Evolutionary conservation across 2,113 vertebrate genomes (phyloP), one percentile per base, ranked within the genome.

Genomic region (Taxidea taxus): DNA sequence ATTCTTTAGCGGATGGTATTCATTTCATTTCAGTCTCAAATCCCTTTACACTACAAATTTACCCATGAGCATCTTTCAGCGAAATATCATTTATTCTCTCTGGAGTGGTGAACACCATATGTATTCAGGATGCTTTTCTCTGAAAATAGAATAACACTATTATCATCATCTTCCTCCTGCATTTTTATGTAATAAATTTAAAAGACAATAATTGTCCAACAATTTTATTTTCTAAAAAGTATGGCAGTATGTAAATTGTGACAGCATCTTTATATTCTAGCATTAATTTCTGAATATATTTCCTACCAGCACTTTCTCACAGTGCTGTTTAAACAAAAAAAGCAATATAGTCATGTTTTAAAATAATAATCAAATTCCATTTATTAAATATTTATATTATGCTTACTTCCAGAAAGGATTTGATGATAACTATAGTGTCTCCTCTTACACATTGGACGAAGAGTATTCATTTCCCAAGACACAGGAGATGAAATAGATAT

Each of bases 1-100:
- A 84, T 96, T 95, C 86, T 98, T 92, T 95, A 96, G 85, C 0
- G 18, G 49, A 90, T 72, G 8, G 42, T 82, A 92, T 90, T 96
- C 90, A 92, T 97, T 98, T 84, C 80, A 94, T 96, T 97, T 97
- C 91, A 87, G 58, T 70, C 81, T 86, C 92, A 96, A 88, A 92
- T 96, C 16, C 68, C 86, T 97, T 96, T 85, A 85, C n/a, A 92
- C 47, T 95, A 90, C 16, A 96, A 56, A 97, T 97, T 97, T 77
- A 97, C 80, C 90, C 78, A 77, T 37, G 62, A 97, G 81, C 82
- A 92, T 95, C 47, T 94, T 97, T 98, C 83, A 62, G 49, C 81
- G 18, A 93, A 94, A 91, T 97, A 96, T 93, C 74, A 82, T 94
- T 97, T 97, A 94, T 96, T 93, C 94, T 95, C 56, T 68, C 80